phyloP scores from a whole-genome alignment of 2,113 vertebrate genomes.

The Notarius quadriscutis region DNA sequence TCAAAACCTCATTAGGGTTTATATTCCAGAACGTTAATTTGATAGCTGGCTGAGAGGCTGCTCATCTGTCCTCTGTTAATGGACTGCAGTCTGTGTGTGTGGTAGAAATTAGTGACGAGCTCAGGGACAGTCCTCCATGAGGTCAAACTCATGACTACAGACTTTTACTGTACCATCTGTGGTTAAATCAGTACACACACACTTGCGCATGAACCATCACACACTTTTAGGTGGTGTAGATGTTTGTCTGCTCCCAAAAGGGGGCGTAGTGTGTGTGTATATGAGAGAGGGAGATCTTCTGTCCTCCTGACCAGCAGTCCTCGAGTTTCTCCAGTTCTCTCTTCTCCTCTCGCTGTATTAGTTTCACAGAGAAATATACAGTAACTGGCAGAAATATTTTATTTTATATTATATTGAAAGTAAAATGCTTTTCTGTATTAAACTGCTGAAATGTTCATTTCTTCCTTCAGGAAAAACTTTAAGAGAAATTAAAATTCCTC shows the following conservation, averaged over 20 bases:
- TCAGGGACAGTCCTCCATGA: neutral
- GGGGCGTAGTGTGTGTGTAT: neutral
- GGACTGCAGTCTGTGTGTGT: neutral
- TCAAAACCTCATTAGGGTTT: slow-evolving; percentile 49
- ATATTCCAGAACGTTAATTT: slow-evolving; percentile 52
- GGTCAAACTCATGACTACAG: neutral
- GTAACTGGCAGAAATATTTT: neutral
- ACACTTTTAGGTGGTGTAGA: neutral
- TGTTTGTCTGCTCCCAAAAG: neutral
- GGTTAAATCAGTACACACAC: neutral
- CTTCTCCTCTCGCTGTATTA: neutral
- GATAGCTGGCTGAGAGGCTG: slow-evolving; percentile 42
- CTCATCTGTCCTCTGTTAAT: slow-evolving; percentile 46
- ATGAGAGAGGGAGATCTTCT: neutral
- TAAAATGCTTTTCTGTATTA: neutral
- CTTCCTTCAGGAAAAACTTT: neutral
- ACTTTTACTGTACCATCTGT: slow-evolving; percentile 36
- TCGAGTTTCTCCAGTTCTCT: neutral
- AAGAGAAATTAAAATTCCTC: neutral
- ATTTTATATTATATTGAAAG: neutral
- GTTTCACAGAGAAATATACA: too few relatives aligned
- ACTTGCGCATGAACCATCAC: neutral
- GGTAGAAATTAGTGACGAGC: neutral
- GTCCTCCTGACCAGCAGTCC: neutral
- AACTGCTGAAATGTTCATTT: neutral